Base-by-base conservation (phyloP, 2,888 invertebrate species). In the Drosophila kambysellisi region DNA sequence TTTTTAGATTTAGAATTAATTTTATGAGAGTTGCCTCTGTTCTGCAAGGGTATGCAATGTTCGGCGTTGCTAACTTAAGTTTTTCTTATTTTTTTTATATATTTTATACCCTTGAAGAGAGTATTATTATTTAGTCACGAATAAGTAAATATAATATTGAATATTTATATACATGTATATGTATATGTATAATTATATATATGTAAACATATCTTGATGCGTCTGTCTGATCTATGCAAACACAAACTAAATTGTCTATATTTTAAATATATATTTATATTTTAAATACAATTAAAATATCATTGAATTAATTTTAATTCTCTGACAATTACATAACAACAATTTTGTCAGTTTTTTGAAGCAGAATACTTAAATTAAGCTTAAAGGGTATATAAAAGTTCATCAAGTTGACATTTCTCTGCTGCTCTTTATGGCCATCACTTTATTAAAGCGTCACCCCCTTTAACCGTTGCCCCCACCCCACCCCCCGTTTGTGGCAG, bases 21-120 rank as follows among this genome's bases (percentile, higher is more conserved):
- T n/a, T n/a, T 25, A 3, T 25, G 25, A 25, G 1, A 0, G 4
- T 43, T 20, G 20, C 2, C 12, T 46, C 0, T 7, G 12, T 6
- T 20, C 20, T 25, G 46, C 0, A 7, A 25, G 46, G 1, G 46
- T 46, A 15, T 25, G 0, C 1, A 25, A 15, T 8, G 4, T 8
- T 15, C 25, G 46, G 15, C 15, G 6, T 46, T 46, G 41, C 9
- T 8, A 17, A 3, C 1, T 2, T 2, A 17, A 39, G 39, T 39
- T 17, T 41, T 2, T 41, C 41, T 4, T n/a, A n/a, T 0, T 2
- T 41, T 11, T n/a, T 41, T 1, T 9, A n/a, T n/a, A 0, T 9
- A 9, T 9, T 9, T 15, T 7, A 17, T 17, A 37, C 17, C 17
- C 37, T 37, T 37, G 43, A 20, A 11, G 8, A 15, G 15, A 8